Conservation (phyloP, 2,888 invertebrate species). For the Galerucella pusilla region DNA sequence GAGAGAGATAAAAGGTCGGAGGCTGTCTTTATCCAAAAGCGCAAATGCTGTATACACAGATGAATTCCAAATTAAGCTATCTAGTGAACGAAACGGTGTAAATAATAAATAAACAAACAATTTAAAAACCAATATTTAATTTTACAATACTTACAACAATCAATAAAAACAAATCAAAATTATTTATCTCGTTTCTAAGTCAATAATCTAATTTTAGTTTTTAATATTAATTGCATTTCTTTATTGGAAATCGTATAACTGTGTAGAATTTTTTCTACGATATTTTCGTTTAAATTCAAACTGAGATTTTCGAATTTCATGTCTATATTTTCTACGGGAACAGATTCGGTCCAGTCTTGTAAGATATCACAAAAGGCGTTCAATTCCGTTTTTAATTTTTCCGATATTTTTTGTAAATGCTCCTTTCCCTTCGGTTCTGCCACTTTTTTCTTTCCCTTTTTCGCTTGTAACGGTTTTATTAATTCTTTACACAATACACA, state of each 20-base stretch:
- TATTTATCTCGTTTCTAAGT: slow-evolving; percentile 35
- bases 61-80: no score
- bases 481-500: slow-evolving; percentile 70
- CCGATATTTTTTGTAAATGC: slow-evolving; percentile 53
- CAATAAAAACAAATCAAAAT: slow-evolving; percentile 35
- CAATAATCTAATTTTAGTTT: slow-evolving; percentile 68
- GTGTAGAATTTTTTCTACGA: slow-evolving; percentile 65
- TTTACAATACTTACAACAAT: slow-evolving; percentile 43
- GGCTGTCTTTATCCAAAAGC: no score
- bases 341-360: slow-evolving; percentile 64
- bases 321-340: slow-evolving; percentile 61
- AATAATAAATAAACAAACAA: slow-evolving; percentile 13
- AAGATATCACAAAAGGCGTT: slow-evolving; percentile 64
- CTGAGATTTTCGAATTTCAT: slow-evolving; percentile 64
- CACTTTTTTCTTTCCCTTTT: slow-evolving; percentile 71
- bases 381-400: slow-evolving; percentile 59
- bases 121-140: slow-evolving; percentile 40
- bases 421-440: slow-evolving; percentile 66
- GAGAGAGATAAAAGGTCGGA: no score
- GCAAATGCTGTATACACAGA: no score
- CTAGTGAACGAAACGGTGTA: not conserved
- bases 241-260: slow-evolving; percentile 68
- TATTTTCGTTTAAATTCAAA: slow-evolving; percentile 64
- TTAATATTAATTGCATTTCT: slow-evolving; percentile 68
- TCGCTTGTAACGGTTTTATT: slow-evolving; percentile 66